Evolutionary conservation across 2,888 invertebrate species (phyloP).

Genomic region (Halictus ligatus): DNA sequence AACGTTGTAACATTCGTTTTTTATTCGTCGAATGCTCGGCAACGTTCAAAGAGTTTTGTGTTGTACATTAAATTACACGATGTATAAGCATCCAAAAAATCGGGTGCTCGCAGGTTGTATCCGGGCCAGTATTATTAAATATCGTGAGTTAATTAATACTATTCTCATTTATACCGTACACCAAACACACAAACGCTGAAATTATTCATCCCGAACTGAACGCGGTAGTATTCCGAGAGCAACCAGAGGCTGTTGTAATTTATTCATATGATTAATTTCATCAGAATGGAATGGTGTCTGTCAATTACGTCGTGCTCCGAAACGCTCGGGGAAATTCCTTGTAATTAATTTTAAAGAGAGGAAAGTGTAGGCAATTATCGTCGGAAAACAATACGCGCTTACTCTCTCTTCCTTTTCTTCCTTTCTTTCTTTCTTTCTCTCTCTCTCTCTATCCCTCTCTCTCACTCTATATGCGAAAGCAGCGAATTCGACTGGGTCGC

Average conservation of each 20-base stretch:
- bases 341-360: not conserved
- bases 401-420: no score
- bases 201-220: not conserved
- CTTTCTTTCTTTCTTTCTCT: no score
- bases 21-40: not conserved
- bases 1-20: not conserved
- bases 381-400: not conserved
- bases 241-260: not conserved
- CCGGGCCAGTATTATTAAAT: not conserved
- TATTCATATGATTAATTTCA: conserved; percentile 1
- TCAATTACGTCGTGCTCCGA: not conserved
- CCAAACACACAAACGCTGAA: not conserved
- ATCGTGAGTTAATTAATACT: not conserved
- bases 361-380: conserved; percentile 2
- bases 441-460: not conserved
- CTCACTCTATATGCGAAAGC: not conserved
- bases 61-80: no score
- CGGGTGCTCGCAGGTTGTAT: not conserved
- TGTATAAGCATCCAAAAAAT: not conserved
- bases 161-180: not conserved
- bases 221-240: not conserved
- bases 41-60: not conserved
- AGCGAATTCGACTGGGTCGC: not conserved
- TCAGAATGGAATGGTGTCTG: not conserved
- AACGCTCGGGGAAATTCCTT: not conserved